Percentiles rank a stretch among this genome's conserved stretches.
These are phyloP conservation scores for Bellardia bayeri DNA, from an alignment of 2,888 invertebrate species.

Conservation along the genomic window DNA sequence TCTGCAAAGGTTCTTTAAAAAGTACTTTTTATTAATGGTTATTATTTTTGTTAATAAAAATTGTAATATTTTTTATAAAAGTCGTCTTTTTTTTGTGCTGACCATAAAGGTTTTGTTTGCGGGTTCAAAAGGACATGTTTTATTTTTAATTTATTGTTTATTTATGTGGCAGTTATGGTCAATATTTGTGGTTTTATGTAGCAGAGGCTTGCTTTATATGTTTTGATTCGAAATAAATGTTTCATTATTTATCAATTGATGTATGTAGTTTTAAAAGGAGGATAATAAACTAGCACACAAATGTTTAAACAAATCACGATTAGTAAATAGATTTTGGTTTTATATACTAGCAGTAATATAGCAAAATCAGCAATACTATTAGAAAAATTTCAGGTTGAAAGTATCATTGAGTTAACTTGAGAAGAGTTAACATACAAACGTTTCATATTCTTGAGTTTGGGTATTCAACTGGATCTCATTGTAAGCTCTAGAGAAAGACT, in stretches of 20 bases:
- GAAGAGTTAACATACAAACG: too few relatives aligned
- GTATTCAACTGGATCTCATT: too few relatives aligned
- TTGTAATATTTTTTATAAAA: slow-evolving; percentile 4
- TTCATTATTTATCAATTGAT: slow-evolving; percentile 1
- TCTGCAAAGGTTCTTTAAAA: neutral
- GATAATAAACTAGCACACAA: neutral
- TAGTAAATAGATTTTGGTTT: too few relatives aligned
- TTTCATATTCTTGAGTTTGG: too few relatives aligned
- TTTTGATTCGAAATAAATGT: neutral
- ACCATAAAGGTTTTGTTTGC: slow-evolving; percentile 13
- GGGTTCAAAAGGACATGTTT: neutral
- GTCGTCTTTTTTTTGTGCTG: neutral
- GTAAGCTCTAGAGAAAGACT: too few relatives aligned
- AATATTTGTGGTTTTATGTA: slow-evolving; percentile 30
- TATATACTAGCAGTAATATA: too few relatives aligned
- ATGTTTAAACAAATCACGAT: too few relatives aligned
- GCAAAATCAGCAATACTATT: too few relatives aligned
- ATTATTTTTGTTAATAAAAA: neutral
- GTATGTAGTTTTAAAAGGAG: neutral
- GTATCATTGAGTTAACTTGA: too few relatives aligned
- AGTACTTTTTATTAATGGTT: neutral
- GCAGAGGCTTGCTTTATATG: neutral
- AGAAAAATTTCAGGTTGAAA: too few relatives aligned
- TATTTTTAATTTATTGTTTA: slow-evolving; percentile 32
- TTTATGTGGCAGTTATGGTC: slow-evolving; percentile 7